These are phyloP conservation scores for Urosaurus nigricauda DNA, from an alignment of 2,797 vertebrate genomes.

Conservation along the genomic window DNA sequence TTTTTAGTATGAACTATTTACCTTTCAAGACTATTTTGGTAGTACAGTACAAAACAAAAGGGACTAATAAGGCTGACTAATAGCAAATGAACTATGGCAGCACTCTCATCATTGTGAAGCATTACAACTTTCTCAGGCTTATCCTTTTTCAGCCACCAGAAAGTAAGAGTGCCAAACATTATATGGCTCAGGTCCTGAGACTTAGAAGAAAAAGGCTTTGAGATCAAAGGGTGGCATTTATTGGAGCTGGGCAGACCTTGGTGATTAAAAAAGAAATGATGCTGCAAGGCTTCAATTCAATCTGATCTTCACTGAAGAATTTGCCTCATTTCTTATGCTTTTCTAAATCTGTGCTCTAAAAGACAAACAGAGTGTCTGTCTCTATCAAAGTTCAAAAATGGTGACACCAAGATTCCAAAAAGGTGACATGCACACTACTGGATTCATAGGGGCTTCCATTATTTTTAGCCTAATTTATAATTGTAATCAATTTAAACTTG, in stretches of 20 bases:
- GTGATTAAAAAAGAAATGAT: neutral
- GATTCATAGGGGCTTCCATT: too few species aligned
- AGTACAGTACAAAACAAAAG: conserved; percentile 62
- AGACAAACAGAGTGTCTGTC: too few species aligned
- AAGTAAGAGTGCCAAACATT: neutral
- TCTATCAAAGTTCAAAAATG: too few species aligned
- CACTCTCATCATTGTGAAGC: conserved; percentile 17
- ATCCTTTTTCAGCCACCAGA: conserved; percentile 33
- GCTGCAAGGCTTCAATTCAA: neutral
- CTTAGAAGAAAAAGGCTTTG: neutral
- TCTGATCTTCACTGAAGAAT: neutral
- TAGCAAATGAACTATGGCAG: conserved; percentile 37
- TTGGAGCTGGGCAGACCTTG: neutral
- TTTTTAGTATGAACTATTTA: conserved; percentile 68
- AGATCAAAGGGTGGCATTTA: neutral
- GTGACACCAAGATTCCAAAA: too few species aligned
- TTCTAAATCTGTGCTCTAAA: neutral
- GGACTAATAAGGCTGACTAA: conserved; percentile 42
- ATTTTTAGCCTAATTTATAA: too few species aligned
- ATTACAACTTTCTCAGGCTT: conserved; percentile 16
- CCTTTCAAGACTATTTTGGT: conserved; percentile 73
- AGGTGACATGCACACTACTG: too few species aligned
- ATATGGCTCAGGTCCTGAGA: neutral
- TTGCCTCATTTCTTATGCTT: neutral
- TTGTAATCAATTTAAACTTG: too few species aligned